Base-by-base conservation (phyloP, 2,113 vertebrate species). In the Myiozetetes cayanensis region DNA sequence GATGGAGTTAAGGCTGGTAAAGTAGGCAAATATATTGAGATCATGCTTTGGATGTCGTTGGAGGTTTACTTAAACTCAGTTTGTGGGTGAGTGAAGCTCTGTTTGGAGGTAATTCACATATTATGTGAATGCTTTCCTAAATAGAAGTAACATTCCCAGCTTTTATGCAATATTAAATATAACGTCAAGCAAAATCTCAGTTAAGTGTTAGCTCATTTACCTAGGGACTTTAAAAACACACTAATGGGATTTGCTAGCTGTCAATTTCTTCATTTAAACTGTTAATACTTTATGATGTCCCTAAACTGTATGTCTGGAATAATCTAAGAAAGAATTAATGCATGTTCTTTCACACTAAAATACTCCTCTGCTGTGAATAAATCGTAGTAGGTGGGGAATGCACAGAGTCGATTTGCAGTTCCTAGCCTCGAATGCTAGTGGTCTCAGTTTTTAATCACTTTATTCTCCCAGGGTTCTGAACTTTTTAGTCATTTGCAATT, bases 221-320 rank as follows among this genome's bases (percentile, higher is more conserved):
- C 58, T 63, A 87, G 46, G 58, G 68, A 81, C 56, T 96, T 78
- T 71, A 91, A 85, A 76, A 91, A 59, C 25, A 81, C 52, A 30
- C 52, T 91, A 94, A 78, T 78, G 68, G 65, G 93, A 89, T 83
- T 92, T 84, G 22, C 77, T 89, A 31, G 68, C 44, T 75, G 28
- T 70, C 78, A 65, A 18, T 83, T 94, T 91, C 62, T 85, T 96
- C 56, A 66, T 85, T 94, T 90, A 85, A 87, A 44, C 53, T 85
- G 35, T 90, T 93, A 82, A 73, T 87, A 50, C 49, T 85, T 91
- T 61, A 82, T 89, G 70, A 78, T 78, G 58, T 70, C n/a, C 56
- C 37, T 87, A 43, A 85, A 85, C 39, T 56, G 6, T 70, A 28
- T 72, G 37, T 61, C 70, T 87, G 49, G 20, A 90, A 46, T 82